Conservation (phyloP, 2,888 invertebrate species). For the Diadegma fenestrale region DNA sequence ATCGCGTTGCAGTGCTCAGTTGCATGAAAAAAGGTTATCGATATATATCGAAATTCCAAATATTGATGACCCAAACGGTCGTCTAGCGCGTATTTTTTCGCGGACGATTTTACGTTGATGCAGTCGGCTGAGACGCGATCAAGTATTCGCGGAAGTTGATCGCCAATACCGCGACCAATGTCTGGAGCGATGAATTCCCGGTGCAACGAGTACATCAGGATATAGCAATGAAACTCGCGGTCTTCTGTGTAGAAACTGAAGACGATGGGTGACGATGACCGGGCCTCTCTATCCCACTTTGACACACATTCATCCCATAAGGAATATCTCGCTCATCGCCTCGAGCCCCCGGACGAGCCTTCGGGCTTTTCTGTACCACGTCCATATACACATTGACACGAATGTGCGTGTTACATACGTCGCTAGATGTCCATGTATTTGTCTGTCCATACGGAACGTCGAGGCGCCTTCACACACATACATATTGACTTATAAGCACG, state of each 20-base stretch:
- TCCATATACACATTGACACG: conserved; percentile 39
- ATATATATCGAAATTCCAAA: not conserved
- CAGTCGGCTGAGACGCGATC: not conserved
- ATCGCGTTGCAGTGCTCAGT: not conserved
- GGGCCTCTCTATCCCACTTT: conserved; percentile 55
- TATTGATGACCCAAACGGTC: not conserved
- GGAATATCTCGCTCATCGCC: conserved; percentile 56
- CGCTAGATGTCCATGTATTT: conserved; percentile 48
- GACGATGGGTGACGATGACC: conserved; percentile 49
- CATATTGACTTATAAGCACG: conserved; percentile 55
- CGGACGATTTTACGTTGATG: not conserved
- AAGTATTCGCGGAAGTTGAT: conserved; percentile 43
- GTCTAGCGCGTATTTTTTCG: not conserved
- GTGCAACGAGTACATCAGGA: conserved; percentile 31
- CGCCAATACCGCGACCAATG: conserved; percentile 43
- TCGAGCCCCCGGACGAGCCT: conserved; percentile 34
- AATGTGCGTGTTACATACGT: conserved; percentile 42
- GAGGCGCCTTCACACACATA: conserved; percentile 58
- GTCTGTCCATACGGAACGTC: conserved; percentile 53
- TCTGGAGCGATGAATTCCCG: conserved; percentile 46
- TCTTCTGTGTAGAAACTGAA: conserved; percentile 39
- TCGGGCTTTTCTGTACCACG: conserved; percentile 60
- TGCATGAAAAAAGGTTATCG: not conserved
- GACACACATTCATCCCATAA: conserved; percentile 62
- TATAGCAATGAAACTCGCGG: conserved; percentile 20